Percentiles rank a stretch among this genome's conserved stretches.
phyloP scores from a whole-genome alignment of 2,888 invertebrate species.

The Crioceris asparagi region DNA sequence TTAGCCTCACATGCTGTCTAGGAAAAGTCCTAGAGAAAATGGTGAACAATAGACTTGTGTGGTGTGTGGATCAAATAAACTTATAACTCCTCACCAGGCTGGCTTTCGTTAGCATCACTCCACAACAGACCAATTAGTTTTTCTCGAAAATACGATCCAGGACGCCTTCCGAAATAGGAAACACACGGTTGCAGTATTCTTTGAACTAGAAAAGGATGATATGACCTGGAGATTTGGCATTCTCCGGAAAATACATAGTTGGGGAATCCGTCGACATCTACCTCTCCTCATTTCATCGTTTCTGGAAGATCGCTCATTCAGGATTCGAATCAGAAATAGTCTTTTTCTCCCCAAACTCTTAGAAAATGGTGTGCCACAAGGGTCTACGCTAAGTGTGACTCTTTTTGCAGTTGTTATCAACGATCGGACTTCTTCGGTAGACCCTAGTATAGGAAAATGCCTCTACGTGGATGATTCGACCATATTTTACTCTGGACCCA shows the following conservation, averaged over 20 bases:
- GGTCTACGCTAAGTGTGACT: constrained; percentile 11
- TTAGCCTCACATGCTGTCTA: constrained; percentile 8
- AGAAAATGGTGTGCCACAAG: constrained; percentile 16
- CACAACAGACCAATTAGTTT: constrained; percentile 3
- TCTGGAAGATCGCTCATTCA: constrained; percentile 3
- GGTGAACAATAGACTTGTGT: constrained; percentile 5
- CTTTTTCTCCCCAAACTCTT: constrained; percentile 1
- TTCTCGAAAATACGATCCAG: constrained; percentile 5
- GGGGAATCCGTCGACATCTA: constrained; percentile 12
- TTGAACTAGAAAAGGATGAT: constrained; percentile 8
- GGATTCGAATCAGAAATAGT: constrained; percentile 2
- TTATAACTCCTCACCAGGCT: constrained; percentile 2
- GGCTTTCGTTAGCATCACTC: constrained; percentile 4
- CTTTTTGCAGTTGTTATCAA: constrained; percentile 14
- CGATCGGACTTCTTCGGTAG: constrained; percentile 1
- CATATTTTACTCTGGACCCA: background rate
- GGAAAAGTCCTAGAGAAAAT: constrained; percentile 11
- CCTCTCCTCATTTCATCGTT: constrained; percentile 7
- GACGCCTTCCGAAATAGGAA: constrained; percentile 3
- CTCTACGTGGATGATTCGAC: constrained; percentile 9
- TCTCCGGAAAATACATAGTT: constrained; percentile 9
- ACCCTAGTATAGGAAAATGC: constrained; percentile 1
- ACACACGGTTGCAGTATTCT: constrained; percentile 6
- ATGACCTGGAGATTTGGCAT: constrained; percentile 13
- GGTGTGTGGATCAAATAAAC: constrained; percentile 5